Percentiles rank a stretch among this genome's conserved stretches.
Evolutionary conservation across 2,113 vertebrate species (phyloP).

Genomic region (Dasypus novemcinctus): DNA sequence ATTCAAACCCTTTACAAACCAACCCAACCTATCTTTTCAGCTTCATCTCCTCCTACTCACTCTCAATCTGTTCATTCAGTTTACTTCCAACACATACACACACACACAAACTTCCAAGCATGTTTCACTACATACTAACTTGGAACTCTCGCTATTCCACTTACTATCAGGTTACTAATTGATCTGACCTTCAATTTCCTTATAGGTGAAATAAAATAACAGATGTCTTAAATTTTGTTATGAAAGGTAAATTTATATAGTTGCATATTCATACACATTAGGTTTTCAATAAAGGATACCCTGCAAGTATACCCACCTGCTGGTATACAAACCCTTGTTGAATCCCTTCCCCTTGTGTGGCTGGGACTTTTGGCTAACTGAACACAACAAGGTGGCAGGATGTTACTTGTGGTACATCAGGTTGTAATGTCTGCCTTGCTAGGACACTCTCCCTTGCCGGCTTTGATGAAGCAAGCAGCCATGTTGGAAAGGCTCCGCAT

Average conservation of each 20-base stretch:
- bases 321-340: neutral
- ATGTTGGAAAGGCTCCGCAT: neutral
- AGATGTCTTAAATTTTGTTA: neutral
- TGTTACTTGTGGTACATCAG: neutral
- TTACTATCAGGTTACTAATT: neutral
- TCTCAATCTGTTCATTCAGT: neutral
- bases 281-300: neutral
- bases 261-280: neutral
- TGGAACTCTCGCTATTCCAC: neutral
- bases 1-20: neutral
- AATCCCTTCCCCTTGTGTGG: fast-evolving
- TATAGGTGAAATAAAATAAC: neutral
- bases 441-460: neutral
- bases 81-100: neutral
- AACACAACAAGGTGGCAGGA: neutral
- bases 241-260: neutral
- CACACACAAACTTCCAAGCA: neutral
- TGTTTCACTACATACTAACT: neutral
- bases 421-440: neutral
- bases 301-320: neutral
- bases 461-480: neutral
- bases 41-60: neutral
- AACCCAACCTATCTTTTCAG: neutral
- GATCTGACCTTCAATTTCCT: neutral
- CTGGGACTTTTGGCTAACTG: neutral